Evolutionary conservation across 2,113 vertebrate genomes (phyloP).

Genomic region (Budorcas taxicolor): DNA sequence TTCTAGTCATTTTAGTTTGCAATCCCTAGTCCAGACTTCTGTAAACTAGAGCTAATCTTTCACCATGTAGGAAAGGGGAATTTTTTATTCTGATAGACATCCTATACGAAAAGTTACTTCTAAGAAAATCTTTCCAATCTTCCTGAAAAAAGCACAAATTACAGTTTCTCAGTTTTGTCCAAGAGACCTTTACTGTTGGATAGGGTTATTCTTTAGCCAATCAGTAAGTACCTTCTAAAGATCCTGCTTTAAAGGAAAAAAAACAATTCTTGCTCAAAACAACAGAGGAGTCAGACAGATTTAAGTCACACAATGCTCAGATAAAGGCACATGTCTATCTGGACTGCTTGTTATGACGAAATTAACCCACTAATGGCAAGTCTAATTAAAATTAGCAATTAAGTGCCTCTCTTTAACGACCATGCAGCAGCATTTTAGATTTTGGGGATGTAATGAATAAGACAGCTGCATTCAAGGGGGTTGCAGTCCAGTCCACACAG

Average conservation of each 20-base stretch:
- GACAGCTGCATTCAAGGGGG: neutral
- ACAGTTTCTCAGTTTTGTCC: neutral
- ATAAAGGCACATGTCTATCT: neutral
- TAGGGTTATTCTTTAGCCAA: neutral
- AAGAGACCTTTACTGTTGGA: neutral
- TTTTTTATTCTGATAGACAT: neutral
- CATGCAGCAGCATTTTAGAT: neutral
- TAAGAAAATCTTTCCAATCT: neutral
- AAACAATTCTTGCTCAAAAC: neutral
- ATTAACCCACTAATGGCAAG: neutral
- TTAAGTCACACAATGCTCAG: neutral
- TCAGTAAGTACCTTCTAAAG: neutral
- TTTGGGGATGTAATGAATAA: neutral
- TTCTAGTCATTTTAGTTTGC: neutral
- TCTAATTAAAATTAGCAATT: neutral
- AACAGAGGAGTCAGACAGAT: neutral
- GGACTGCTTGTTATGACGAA: neutral
- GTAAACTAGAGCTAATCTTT: neutral
- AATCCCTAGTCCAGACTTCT: neutral
- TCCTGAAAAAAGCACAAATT: neutral
- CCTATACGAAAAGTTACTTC: neutral
- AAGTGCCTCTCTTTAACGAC: neutral
- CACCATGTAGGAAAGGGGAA: neutral
- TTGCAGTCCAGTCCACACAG: neutral
- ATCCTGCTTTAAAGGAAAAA: neutral